Conservation (phyloP, 2,888 invertebrate genomes). For the Hyppa rectilinea region DNA sequence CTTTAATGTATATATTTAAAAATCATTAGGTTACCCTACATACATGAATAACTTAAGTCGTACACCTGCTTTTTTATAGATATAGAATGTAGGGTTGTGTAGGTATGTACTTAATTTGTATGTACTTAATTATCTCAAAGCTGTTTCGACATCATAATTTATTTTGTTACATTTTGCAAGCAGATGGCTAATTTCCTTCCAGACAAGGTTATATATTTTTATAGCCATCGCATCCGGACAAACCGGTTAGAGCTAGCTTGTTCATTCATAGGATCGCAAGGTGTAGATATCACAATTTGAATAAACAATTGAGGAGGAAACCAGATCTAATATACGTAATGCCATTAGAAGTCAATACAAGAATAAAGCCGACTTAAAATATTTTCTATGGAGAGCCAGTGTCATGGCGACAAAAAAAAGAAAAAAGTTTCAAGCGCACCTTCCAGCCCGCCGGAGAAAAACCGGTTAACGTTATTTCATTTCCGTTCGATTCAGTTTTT, state of each 20-base stretch:
- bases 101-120: constrained; percentile 5
- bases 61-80: constrained; percentile 18
- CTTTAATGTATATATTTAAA: constrained; percentile 35
- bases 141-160: constrained; percentile 17
- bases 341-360: constrained; percentile 45
- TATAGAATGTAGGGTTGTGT: background rate
- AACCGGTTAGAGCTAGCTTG: constrained; percentile 58
- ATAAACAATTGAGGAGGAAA: constrained; percentile 51
- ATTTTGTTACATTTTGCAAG: constrained; percentile 44
- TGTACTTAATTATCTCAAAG: constrained; percentile 14
- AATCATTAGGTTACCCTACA: constrained; percentile 22
- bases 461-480: constrained; percentile 89
- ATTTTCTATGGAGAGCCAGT: constrained; percentile 59
- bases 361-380: constrained; percentile 55
- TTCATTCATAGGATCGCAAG: constrained; percentile 61
- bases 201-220: constrained; percentile 61
- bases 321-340: constrained; percentile 35
- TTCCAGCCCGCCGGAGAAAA: constrained; percentile 80
- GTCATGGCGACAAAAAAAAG: constrained; percentile 77
- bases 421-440: constrained; percentile 77
- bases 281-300: constrained; percentile 49
- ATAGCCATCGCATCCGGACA: constrained; percentile 60
- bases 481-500: constrained; percentile 90
- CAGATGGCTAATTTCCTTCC: constrained; percentile 57
- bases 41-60: constrained; percentile 22